Conservation (phyloP, 2,888 invertebrate genomes). For the Parnassius smintheus region DNA sequence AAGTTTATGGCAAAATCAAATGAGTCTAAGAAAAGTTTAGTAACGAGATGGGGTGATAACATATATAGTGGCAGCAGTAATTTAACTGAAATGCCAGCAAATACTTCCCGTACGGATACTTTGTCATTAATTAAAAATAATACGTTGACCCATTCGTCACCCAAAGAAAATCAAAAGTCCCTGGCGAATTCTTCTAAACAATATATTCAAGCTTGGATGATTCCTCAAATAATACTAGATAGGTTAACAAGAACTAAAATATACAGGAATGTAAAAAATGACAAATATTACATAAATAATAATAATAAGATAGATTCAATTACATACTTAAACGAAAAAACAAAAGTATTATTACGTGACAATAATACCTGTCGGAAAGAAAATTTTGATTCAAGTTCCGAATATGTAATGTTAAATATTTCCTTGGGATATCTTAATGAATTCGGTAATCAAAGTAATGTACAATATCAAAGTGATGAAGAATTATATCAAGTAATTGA, state of each 20-base stretch:
- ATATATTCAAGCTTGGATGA: slow-evolving; percentile 67
- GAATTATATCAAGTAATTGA: slow-evolving; percentile 65
- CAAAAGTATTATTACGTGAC: slow-evolving; percentile 31
- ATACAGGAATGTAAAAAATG: slow-evolving; percentile 29
- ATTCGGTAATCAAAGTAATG: slow-evolving; percentile 44
- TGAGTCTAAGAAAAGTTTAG: slow-evolving; percentile 55
- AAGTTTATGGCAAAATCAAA: slow-evolving; percentile 48
- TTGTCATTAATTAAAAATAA: slow-evolving; percentile 9
- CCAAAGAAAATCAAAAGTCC: slow-evolving; percentile 17
- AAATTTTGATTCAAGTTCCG: slow-evolving; percentile 44
- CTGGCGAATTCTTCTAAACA: slow-evolving; percentile 51
- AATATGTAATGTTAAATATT: slow-evolving; percentile 60
- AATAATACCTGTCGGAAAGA: slow-evolving; percentile 40
- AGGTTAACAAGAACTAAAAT: slow-evolving; percentile 33
- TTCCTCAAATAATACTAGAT: slow-evolving; percentile 50
- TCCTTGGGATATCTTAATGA: slow-evolving; percentile 60
- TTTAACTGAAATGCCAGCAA: slow-evolving; percentile 34
- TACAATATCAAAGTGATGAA: slow-evolving; percentile 53
- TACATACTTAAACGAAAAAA: not conserved
- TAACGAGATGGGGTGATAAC: slow-evolving; percentile 64
- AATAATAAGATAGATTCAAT: slow-evolving; percentile 41
- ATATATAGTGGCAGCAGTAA: slow-evolving; percentile 59
- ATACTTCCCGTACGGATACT: slow-evolving; percentile 16
- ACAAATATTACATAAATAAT: slow-evolving; percentile 31
- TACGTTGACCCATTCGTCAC: slow-evolving; percentile 21